These are phyloP conservation scores for Myzus persicae DNA, from an alignment of 1,140 invertebrate genomes.

Conservation along the genomic window DNA sequence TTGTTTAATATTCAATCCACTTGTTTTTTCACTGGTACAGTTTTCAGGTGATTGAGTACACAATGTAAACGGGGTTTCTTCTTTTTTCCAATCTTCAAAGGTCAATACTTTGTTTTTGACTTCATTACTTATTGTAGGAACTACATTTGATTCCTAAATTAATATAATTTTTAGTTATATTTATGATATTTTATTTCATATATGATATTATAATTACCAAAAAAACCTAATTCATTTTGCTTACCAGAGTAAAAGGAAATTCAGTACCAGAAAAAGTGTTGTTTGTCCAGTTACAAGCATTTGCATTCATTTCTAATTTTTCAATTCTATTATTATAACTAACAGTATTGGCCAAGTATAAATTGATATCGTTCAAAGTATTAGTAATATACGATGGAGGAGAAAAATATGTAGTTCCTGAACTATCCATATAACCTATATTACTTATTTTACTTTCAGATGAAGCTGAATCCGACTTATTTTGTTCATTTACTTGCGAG, in stretches of 20 bases:
- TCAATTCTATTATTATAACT: conserved; percentile 13
- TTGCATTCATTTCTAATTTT: background rate
- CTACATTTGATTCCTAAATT: conserved; percentile 14
- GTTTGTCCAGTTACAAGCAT: background rate
- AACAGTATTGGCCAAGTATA: background rate
- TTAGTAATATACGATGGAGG: background rate
- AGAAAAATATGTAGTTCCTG: conserved; percentile 49
- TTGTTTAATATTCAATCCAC: background rate
- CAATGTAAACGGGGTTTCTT: background rate
- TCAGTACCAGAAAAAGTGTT: background rate
- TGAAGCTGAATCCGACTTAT: background rate
- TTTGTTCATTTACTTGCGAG: background rate
- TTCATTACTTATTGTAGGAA: background rate
- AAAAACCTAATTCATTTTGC: background rate
- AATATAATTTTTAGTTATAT: background rate
- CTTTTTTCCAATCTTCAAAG: conserved; percentile 29
- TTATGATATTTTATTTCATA: background rate
- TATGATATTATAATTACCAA: background rate
- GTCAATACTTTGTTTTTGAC: background rate
- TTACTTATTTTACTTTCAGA: conserved; percentile 11
- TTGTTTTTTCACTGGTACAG: background rate
- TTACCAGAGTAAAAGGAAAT: background rate
- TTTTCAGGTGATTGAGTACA: background rate
- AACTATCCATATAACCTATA: conserved; percentile 50
- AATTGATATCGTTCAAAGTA: conserved; percentile 28